phyloP scores from a whole-genome alignment of 2,113 vertebrate genomes.

The Urocitellus parryii region DNA sequence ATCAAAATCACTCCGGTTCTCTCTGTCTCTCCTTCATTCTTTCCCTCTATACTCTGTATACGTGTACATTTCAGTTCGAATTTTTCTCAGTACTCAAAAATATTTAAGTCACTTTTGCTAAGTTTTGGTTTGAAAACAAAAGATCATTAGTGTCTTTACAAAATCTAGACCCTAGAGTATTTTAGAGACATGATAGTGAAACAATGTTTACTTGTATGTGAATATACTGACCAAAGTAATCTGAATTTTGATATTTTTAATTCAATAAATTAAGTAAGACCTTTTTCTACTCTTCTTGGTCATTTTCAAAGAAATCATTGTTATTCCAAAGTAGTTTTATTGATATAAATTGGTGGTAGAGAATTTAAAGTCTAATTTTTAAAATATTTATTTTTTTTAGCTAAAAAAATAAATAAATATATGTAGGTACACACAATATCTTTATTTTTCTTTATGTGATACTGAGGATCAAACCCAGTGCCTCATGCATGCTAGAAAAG shows the following conservation, averaged over 20 bases:
- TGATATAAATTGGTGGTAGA: neutral
- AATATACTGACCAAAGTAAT: neutral
- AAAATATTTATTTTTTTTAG: too few relatives aligned
- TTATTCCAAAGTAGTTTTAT: neutral
- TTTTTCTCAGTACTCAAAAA: neutral
- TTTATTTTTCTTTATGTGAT: too few relatives aligned
- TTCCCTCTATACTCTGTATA: too few relatives aligned
- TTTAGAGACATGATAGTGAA: neutral
- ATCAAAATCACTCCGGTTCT: neutral
- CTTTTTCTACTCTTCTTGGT: neutral
- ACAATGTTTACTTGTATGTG: neutral
- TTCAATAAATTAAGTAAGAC: neutral
- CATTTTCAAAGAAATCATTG: neutral
- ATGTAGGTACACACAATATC: too few relatives aligned
- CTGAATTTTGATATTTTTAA: neutral
- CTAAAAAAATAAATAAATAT: too few relatives aligned
- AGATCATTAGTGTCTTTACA: neutral
- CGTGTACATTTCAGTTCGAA: neutral
- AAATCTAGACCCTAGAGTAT: neutral
- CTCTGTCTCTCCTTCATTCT: neutral
- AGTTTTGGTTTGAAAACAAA: slow-evolving; percentile 11
- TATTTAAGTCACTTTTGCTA: neutral
- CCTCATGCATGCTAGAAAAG: too few relatives aligned
- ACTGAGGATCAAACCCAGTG: too few relatives aligned
- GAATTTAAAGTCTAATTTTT: neutral